Base-by-base conservation (phyloP, 2,113 vertebrate species). In the Actenoides lindsayi region DNA sequence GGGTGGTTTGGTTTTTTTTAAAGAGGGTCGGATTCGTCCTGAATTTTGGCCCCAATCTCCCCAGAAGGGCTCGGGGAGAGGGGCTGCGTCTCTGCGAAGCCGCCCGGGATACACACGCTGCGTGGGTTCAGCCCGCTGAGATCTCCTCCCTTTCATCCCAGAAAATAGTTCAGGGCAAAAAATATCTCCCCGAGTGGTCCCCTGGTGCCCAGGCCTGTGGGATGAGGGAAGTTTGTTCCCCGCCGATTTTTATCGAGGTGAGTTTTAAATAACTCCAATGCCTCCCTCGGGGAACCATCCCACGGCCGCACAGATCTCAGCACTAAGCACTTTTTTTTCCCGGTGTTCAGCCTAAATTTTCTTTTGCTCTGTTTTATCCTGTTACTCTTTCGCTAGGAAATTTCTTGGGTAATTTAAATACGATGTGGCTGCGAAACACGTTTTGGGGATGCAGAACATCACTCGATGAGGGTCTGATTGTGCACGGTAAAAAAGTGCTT, bases 291-390 rank as follows among this genome's bases (percentile, higher is more conserved):
- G 96, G 91, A 87, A 15, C 83, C 91, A 41, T 90, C 90, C 88
- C 64, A 37, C 20, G 65, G 68, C 53, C 5, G 5, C 42, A 4
- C 41, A 6, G 93, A 94, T 93, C 77, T 88, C 92, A 90, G 83
- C 81, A 68, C 92, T 95, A 95, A 95, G 96, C 96, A 92, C 20
- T 95, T 97, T 65, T 93, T 96, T 84, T 89, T 57, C 59, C 76
- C 33, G 56, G 71, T 83, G 75, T 51, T 95, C 88, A 96, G 85
- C 86, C 35, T 50, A 24, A 81, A 81, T 92, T 86, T 62, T 51
- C 64, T 46, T 86, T 74, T 33, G 21, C 51, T 19, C 23, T 54
- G 53, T 56, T 93, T 93, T 77, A 84, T 59, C 86, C 89, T 53
- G 7, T 77, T 77, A 11, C 64, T 76, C 56, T 14, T 12, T 3